Evolutionary conservation across 2,888 invertebrate species (phyloP).

Genomic region (Drosophila helvetica): DNA sequence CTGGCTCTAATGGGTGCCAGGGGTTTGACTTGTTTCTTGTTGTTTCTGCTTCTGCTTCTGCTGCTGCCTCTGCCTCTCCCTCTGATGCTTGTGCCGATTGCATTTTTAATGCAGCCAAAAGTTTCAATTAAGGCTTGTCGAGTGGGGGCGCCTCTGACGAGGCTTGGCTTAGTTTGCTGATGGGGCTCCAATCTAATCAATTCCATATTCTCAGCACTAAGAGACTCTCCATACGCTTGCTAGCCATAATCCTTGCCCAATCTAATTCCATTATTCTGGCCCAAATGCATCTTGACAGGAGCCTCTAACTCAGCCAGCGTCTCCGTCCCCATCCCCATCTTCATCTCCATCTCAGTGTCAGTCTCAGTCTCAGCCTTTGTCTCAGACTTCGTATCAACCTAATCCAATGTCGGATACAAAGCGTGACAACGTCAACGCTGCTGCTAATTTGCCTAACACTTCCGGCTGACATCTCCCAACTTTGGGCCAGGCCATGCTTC

Average conservation of each 20-base stretch:
- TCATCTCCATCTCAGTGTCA: background rate
- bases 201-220: constrained; percentile 24
- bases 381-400: constrained; percentile 9
- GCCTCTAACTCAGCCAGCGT: background rate
- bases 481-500: constrained; percentile 55
- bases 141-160: background rate
- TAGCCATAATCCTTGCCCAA: constrained; percentile 22
- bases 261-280: constrained; percentile 38
- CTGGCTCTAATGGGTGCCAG: constrained; percentile 35
- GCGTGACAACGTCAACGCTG: constrained; percentile 67
- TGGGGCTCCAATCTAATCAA: constrained; percentile 35
- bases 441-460: constrained; percentile 75
- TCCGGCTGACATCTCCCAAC: constrained; percentile 67
- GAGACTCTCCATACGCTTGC: background rate
- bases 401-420: constrained; percentile 37
- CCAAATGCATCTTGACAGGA: constrained; percentile 11
- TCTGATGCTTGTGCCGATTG: constrained; percentile 67
- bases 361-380: background rate
- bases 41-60: constrained; percentile 21
- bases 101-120: constrained; percentile 72
- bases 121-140: constrained; percentile 66
- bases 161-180: background rate
- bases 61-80: too few relatives aligned
- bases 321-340: constrained; percentile 19
- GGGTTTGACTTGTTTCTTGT: constrained; percentile 35